Evolutionary conservation across 2,888 invertebrate species (phyloP).

Genomic region (Galerucella nymphaeae): DNA sequence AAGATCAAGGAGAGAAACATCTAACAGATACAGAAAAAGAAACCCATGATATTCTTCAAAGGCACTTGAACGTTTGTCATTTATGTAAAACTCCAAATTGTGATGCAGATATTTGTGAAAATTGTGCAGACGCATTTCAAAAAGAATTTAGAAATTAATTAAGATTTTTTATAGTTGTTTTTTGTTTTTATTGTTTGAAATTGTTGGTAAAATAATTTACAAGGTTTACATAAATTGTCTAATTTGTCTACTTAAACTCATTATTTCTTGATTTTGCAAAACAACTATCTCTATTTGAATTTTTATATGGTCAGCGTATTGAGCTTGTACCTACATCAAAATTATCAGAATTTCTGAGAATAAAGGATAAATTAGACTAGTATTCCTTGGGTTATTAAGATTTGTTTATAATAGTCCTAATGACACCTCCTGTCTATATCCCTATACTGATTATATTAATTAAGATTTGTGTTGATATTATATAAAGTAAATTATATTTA

Average conservation of each 20-base stretch:
- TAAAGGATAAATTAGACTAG: neutral
- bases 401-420: neutral
- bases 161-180: constrained; percentile 17
- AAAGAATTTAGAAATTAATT: constrained; percentile 21
- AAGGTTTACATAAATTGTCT: constrained; percentile 5
- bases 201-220: constrained; percentile 4
- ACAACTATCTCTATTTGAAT: neutral
- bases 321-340: no score
- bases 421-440: neutral
- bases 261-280: neutral
- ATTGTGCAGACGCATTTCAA: constrained; percentile 38
- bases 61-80: constrained; percentile 46
- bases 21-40: constrained; percentile 46
- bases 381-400: neutral
- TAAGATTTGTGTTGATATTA: neutral
- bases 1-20: constrained; percentile 46
- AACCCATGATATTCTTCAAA: constrained; percentile 48
- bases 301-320: neutral
- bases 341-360: neutral
- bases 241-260: constrained; percentile 5
- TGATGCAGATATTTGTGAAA: constrained; percentile 48
- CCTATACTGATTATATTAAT: neutral
- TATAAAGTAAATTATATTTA: neutral
- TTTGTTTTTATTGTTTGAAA: constrained; percentile 3
- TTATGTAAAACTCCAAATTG: constrained; percentile 48